These are phyloP conservation scores for Orius insidiosus DNA, from an alignment of 1,140 invertebrate genomes.

Conservation along the genomic window DNA sequence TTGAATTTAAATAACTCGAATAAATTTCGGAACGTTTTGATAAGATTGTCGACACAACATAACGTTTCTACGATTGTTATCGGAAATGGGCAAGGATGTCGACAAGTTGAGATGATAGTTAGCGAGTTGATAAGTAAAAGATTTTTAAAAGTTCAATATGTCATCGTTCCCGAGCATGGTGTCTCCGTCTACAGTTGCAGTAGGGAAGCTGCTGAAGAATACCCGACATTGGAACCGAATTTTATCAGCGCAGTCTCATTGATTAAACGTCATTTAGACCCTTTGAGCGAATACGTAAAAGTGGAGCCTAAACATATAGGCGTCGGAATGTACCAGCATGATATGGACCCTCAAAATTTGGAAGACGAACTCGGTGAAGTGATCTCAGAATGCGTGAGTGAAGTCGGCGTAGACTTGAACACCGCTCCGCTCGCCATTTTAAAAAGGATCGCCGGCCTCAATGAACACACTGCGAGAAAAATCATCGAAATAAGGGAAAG, in stretches of 20 bases:
- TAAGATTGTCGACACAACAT: slow-evolving; percentile 6
- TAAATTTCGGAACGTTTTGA: no score
- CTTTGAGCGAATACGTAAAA: slow-evolving; percentile 76
- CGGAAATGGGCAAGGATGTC: slow-evolving; percentile 77
- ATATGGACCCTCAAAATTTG: slow-evolving; percentile 59
- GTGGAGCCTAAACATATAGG: slow-evolving; percentile 80
- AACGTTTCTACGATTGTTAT: slow-evolving; percentile 58
- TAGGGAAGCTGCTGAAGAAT: slow-evolving; percentile 61
- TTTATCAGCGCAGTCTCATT: slow-evolving; percentile 73
- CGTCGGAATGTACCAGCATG: slow-evolving; percentile 84
- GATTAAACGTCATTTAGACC: slow-evolving; percentile 69
- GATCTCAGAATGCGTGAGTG: slow-evolving; percentile 70
- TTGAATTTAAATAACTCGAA: no score
- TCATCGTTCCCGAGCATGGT: slow-evolving; percentile 74
- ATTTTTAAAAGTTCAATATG: slow-evolving; percentile 37
- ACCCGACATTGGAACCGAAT: slow-evolving; percentile 61
- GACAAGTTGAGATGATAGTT: slow-evolving; percentile 64
- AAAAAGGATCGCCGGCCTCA: slow-evolving; percentile 63
- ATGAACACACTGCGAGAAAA: slow-evolving; percentile 48
- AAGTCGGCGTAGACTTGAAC: slow-evolving; percentile 80
- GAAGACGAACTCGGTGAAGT: slow-evolving; percentile 52
- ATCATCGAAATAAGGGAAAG: slow-evolving; percentile 55
- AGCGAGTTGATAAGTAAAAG: slow-evolving; percentile 40
- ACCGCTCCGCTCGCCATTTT: slow-evolving; percentile 61
- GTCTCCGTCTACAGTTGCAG: slow-evolving; percentile 82